Evolutionary conservation across 1,140 invertebrate genomes (phyloP).

Genomic region (Drosophila fuyamai): DNA sequence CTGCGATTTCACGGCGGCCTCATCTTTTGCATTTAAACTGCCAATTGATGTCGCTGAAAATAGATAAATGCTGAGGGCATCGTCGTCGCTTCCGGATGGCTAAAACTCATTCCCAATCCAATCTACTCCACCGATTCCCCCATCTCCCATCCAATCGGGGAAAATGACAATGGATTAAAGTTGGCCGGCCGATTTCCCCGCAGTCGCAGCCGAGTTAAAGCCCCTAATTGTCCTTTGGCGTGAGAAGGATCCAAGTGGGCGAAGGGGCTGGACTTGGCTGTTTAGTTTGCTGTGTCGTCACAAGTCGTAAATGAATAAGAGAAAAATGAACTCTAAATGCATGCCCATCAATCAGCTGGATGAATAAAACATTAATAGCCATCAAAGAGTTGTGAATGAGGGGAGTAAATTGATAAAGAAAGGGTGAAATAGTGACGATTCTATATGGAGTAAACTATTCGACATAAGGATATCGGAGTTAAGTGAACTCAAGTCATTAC

Average conservation of each 20-base stretch:
- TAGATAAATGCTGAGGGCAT: slow-evolving; percentile 57
- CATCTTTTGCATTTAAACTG: slow-evolving; percentile 84
- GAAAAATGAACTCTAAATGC: slow-evolving; percentile 45
- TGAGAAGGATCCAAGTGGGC: slow-evolving; percentile 34
- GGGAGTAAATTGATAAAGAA: not conserved
- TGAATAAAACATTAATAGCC: slow-evolving; percentile 41
- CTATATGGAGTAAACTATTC: too few relatives aligned
- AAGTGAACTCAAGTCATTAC: too few relatives aligned
- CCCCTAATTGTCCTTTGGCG: slow-evolving; percentile 52
- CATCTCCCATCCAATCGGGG: slow-evolving; percentile 43
- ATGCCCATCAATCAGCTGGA: slow-evolving; percentile 27
- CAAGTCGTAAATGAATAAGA: slow-evolving; percentile 40
- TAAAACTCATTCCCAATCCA: slow-evolving; percentile 10
- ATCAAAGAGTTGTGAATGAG: slow-evolving; percentile 14
- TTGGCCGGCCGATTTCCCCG: slow-evolving; percentile 27
- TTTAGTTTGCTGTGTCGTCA: slow-evolving; percentile 18
- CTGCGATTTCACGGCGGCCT: slow-evolving; percentile 73
- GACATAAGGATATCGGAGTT: too few relatives aligned
- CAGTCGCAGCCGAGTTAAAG: slow-evolving; percentile 21
- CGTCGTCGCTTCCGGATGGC: slow-evolving; percentile 28
- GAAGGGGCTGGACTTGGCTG: slow-evolving; percentile 2
- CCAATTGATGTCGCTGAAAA: slow-evolving; percentile 81
- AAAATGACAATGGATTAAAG: slow-evolving; percentile 71
- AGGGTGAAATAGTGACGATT: not conserved
- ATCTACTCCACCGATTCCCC: slow-evolving; percentile 3